Conservation (phyloP, 2,888 invertebrate species). For the Lycocerus yunnanus region DNA sequence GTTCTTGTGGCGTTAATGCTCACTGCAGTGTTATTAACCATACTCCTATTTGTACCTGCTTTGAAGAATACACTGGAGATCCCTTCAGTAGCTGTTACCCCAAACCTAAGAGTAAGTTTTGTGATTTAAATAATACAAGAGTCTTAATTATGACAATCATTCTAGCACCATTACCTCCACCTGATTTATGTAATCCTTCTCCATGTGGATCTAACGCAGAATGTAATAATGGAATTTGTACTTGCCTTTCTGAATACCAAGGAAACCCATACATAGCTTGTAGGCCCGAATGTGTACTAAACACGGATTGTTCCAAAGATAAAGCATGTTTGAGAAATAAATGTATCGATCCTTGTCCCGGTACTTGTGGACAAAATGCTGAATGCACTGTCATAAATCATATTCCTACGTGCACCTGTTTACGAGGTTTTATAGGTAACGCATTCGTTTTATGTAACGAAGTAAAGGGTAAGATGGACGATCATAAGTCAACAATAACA, state of each 20-base stretch:
- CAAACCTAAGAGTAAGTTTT: constrained; percentile 61
- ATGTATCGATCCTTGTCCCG: constrained; percentile 77
- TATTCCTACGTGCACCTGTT: constrained; percentile 75
- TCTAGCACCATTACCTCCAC: constrained; percentile 49
- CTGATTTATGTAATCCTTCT: constrained; percentile 63
- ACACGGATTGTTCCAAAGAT: constrained; percentile 76
- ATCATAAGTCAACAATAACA: not conserved
- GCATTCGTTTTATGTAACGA: constrained; percentile 67
- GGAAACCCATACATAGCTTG: constrained; percentile 86
- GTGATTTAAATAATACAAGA: not conserved
- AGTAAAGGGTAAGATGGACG: constrained; percentile 20
- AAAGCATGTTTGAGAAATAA: constrained; percentile 77
- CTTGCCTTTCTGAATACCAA: constrained; percentile 76
- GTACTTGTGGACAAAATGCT: constrained; percentile 77
- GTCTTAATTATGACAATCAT: not conserved
- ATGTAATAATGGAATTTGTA: constrained; percentile 74
- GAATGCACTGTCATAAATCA: constrained; percentile 78
- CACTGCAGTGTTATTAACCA: constrained; percentile 75
- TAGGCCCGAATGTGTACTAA: constrained; percentile 80
- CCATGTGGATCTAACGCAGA: constrained; percentile 65
- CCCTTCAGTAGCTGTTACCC: constrained; percentile 71
- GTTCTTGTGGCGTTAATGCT: constrained; percentile 73
- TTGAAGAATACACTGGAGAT: constrained; percentile 72
- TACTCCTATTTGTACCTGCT: constrained; percentile 75
- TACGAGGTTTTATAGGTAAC: constrained; percentile 75